Evolutionary conservation across 2,113 vertebrate species (phyloP).

Genomic region (Neopipo cinnamomea): DNA sequence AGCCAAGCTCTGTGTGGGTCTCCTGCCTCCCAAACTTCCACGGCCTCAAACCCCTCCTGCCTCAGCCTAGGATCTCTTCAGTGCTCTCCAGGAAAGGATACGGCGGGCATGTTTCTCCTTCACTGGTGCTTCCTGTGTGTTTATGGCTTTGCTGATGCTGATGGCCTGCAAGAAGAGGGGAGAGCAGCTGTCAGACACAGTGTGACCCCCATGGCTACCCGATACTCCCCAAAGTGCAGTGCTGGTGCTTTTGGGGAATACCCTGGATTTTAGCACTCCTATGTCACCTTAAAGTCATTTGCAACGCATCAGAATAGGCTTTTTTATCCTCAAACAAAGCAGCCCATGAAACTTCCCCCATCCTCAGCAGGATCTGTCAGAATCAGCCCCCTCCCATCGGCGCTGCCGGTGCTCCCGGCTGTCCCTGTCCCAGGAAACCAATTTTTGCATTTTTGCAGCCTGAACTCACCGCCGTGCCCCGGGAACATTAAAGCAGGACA

Average conservation of each 20-base stretch:
- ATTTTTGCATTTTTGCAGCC: slow-evolving; percentile 11
- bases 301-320: neutral
- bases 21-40: neutral
- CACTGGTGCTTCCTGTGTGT: slow-evolving; percentile 86
- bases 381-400: neutral
- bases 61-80: rapidly evolving
- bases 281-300: neutral
- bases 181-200: neutral
- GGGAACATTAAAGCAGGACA: neutral
- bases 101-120: slow-evolving; percentile 97
- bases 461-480: neutral
- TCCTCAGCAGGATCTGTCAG: neutral
- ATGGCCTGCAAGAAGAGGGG: slow-evolving; percentile 76
- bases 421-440: neutral
- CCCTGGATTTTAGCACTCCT: neutral
- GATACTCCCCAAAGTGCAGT: rapidly evolving
- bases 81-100: slow-evolving; percentile 80
- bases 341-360: neutral
- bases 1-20: rapidly evolving
- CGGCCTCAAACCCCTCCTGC: neutral
- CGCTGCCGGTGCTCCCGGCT: neutral
- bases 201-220: rapidly evolving
- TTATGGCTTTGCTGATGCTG: slow-evolving; percentile 99
- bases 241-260: neutral
- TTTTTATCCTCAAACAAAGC: neutral